A percentile compares a stretch with the other conserved stretches of the same genome.
These are phyloP conservation scores for Agapornis canus DNA, from an alignment of 2,797 vertebrate species.

Conservation along the genomic window DNA sequence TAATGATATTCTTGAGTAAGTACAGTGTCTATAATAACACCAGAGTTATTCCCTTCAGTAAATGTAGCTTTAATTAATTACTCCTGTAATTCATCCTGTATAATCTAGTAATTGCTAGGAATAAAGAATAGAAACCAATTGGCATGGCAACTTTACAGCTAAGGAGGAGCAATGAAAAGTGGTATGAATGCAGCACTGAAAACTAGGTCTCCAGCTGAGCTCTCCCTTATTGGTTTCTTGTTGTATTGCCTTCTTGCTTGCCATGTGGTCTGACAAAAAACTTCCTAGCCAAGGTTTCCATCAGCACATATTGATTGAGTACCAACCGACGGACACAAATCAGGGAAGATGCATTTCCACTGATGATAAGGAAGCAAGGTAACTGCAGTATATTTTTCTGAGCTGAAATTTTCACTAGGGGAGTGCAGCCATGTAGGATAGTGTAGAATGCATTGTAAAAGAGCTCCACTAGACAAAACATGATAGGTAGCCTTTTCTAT, in stretches of 20 bases:
- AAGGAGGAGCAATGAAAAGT: neutral
- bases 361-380: accelerated
- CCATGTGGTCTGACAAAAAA: neutral
- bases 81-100: neutral
- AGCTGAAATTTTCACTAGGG: neutral
- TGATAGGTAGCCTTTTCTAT: neutral
- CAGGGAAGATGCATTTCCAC: neutral
- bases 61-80: neutral
- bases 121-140: neutral
- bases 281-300: neutral
- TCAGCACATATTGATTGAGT: neutral
- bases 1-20: neutral
- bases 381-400: neutral
- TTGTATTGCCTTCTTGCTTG: neutral
- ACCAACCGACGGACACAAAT: accelerated
- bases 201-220: neutral
- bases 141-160: neutral
- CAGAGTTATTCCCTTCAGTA: neutral
- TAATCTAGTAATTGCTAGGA: neutral
- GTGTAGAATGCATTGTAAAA: neutral
- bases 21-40: neutral
- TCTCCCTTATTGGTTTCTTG: neutral
- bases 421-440: neutral
- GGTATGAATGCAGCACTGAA: neutral
- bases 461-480: neutral